Evolutionary conservation across 2,113 vertebrate genomes (phyloP).

Genomic region (Piaya cayana): DNA sequence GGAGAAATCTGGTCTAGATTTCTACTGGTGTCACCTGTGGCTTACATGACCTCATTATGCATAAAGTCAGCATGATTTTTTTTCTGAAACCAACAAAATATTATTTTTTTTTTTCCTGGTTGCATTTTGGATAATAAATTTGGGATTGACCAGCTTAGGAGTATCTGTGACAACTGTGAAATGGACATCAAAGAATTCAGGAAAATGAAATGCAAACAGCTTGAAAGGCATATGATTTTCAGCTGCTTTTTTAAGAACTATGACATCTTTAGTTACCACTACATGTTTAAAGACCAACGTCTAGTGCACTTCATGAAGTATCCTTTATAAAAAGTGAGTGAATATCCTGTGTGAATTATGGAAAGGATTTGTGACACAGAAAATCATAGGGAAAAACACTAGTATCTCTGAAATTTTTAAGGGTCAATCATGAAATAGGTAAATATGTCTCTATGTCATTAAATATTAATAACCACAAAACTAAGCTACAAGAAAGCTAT

Average conservation of each 20-base stretch:
- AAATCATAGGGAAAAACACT: background rate
- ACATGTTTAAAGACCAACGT: background rate
- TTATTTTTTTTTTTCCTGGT: background rate
- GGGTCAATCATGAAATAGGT: background rate
- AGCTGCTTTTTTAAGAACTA: background rate
- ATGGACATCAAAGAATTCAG: constrained; percentile 21
- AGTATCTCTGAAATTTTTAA: background rate
- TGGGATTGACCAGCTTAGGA: background rate
- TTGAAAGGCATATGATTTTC: constrained; percentile 11
- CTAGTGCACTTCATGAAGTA: background rate
- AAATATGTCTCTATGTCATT: background rate
- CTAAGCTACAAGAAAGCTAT: background rate
- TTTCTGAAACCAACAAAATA: background rate
- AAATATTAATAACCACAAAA: background rate
- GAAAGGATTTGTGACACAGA: background rate
- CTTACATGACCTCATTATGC: fast-evolving
- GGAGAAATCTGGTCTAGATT: background rate
- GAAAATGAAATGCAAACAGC: background rate
- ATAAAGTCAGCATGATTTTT: background rate
- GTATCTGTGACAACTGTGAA: background rate
- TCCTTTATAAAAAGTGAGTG: background rate
- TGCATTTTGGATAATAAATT: background rate
- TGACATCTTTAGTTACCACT: background rate
- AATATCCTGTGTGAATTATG: background rate
- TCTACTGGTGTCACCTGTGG: background rate